Percentiles rank a stretch among this genome's conserved stretches.
These are phyloP conservation scores for Irena cyanogastra DNA, from an alignment of 2,113 vertebrate species.

Conservation along the genomic window DNA sequence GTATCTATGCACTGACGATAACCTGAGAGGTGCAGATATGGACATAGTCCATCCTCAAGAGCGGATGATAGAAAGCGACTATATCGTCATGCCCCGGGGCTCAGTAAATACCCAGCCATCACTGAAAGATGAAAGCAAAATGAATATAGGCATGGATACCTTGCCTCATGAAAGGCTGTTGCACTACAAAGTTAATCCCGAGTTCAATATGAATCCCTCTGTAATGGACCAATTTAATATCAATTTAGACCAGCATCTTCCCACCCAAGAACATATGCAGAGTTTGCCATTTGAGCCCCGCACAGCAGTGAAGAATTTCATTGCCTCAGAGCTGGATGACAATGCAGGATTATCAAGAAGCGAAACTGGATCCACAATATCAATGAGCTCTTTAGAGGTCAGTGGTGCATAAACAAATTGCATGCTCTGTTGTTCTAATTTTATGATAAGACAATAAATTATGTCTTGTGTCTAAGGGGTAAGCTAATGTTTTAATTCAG, in stretches of 20 bases:
- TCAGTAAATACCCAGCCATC: slow-evolving; percentile 85
- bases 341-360: slow-evolving; percentile 88
- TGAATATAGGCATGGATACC: slow-evolving; percentile 92
- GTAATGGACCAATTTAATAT: slow-evolving; percentile 92
- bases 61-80: slow-evolving; percentile 96
- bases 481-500: slow-evolving; percentile 5
- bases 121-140: slow-evolving; percentile 92
- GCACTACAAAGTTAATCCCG: slow-evolving; percentile 95
- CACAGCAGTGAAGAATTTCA: slow-evolving; percentile 98
- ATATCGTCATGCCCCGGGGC: slow-evolving; percentile 94
- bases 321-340: slow-evolving; percentile 95
- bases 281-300: slow-evolving; percentile 94
- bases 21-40: slow-evolving; percentile 87
- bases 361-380: slow-evolving; percentile 98
- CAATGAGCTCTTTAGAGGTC: slow-evolving; percentile 99
- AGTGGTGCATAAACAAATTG: slow-evolving; percentile 45
- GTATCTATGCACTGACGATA: slow-evolving; percentile 95
- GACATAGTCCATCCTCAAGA: slow-evolving; percentile 88
- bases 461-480: background rate
- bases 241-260: slow-evolving; percentile 91
- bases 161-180: slow-evolving; percentile 92
- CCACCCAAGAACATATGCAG: slow-evolving; percentile 91
- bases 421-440: background rate
- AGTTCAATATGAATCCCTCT: slow-evolving; percentile 88
- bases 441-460: background rate